phyloP scores from a whole-genome alignment of 92 coral and sea anemone genomes.

The Umimayanthus chanpuru region DNA sequence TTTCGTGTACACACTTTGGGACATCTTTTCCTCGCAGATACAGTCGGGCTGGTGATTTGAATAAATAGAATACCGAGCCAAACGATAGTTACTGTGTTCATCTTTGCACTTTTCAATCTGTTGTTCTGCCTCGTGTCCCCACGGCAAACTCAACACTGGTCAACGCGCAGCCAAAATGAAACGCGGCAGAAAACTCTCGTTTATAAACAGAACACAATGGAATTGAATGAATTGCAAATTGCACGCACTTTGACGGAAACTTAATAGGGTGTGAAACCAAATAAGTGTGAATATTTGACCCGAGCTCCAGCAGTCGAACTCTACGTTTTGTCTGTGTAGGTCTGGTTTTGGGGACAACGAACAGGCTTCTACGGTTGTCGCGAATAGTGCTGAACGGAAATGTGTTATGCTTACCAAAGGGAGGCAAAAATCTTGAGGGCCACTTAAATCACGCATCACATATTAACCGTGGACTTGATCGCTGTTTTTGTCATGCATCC shows the following conservation, averaged over 20 bases:
- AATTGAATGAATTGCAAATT: conserved; percentile 43
- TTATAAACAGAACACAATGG: conserved; percentile 4
- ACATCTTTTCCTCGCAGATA: conserved; percentile 11
- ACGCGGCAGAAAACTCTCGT: background rate
- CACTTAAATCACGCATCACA: conserved; percentile 8
- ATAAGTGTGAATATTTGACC: conserved; percentile 25
- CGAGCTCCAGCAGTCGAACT: conserved; percentile 21
- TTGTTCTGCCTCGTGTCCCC: background rate
- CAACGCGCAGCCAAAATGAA: background rate
- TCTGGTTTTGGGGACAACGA: conserved; percentile 3
- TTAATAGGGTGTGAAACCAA: conserved; percentile 45
- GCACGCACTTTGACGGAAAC: conserved; percentile 11
- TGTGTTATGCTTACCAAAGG: background rate
- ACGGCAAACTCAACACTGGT: background rate
- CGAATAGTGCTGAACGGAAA: conserved; percentile 30
- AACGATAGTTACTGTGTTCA: conserved; percentile 7
- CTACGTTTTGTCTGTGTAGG: background rate
- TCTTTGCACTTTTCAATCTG: conserved; percentile 3
- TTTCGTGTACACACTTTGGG: conserved; percentile 23
- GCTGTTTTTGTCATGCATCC: conserved; percentile 9
- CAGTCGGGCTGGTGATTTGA: conserved; percentile 1
- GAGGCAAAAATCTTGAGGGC: conserved; percentile 21
- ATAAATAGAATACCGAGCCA: conserved; percentile 4
- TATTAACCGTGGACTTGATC: conserved; percentile 27
- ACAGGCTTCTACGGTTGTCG: background rate